Conservation (phyloP, 1,140 invertebrate species). For the Chironomus tepperi region DNA sequence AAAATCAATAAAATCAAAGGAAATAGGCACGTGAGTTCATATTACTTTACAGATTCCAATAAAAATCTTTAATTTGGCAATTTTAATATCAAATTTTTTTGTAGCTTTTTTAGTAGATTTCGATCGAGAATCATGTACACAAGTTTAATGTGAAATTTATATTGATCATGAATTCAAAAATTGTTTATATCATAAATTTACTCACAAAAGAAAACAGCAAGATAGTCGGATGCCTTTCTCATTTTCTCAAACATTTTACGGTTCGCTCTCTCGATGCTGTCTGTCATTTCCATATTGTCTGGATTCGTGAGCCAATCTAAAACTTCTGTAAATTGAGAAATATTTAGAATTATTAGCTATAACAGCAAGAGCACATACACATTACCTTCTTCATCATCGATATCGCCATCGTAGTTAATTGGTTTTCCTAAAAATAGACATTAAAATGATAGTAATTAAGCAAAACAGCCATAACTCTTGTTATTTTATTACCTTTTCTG, state of each 20-base stretch:
- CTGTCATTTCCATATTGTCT: slow-evolving; percentile 88
- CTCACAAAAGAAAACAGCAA: slow-evolving; percentile 94
- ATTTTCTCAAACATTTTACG: slow-evolving; percentile 90
- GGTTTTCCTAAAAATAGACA: slow-evolving; percentile 48
- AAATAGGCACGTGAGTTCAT: no score
- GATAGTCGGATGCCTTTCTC: slow-evolving; percentile 78
- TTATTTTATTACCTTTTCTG: slow-evolving; percentile 52
- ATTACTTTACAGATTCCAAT: no score
- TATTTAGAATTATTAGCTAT: neutral
- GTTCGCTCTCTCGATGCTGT: slow-evolving; percentile 89
- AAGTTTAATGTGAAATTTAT: no score
- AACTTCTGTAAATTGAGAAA: slow-evolving; percentile 50
- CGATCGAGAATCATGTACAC: neutral
- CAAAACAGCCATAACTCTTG: neutral
- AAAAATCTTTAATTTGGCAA: neutral
- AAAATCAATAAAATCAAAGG: no score
- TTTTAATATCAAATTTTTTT: slow-evolving; percentile 14
- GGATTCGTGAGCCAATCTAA: slow-evolving; percentile 89
- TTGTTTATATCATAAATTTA: slow-evolving; percentile 30
- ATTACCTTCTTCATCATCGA: slow-evolving; percentile 72
- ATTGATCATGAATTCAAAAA: no score
- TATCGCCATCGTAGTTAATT: slow-evolving; percentile 86
- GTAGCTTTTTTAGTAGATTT: neutral
- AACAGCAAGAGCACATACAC: neutral
- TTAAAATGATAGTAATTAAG: neutral